Percentiles rank a stretch among this genome's conserved stretches.
Conservation (phyloP, 2,797 vertebrate genomes). For the Nasua narica region DNA sequence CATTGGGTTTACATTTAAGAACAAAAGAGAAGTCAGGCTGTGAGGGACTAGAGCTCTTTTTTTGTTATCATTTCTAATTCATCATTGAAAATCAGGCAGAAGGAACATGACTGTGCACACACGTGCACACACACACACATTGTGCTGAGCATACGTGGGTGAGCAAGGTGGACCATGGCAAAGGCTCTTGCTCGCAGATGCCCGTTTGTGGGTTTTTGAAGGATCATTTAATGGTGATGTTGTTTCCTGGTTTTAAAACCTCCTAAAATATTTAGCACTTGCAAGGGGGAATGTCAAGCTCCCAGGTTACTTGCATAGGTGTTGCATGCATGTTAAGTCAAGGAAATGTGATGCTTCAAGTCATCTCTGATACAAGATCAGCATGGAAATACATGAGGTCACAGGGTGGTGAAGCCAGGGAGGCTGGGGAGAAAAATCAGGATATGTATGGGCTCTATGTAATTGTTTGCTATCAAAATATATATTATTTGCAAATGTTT, state of each 20-base stretch:
- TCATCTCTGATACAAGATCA: neutral
- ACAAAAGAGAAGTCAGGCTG: neutral
- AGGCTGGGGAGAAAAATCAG: neutral
- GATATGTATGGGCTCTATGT: neutral
- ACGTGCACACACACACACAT: neutral
- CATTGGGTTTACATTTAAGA: neutral
- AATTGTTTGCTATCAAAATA: neutral
- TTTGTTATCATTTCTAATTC: neutral
- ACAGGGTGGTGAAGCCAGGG: neutral
- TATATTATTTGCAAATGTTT: slow-evolving; percentile 1
- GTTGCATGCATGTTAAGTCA: neutral
- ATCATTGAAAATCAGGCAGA: neutral
- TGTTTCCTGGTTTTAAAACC: neutral
- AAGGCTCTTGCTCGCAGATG: neutral
- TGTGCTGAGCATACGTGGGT: neutral
- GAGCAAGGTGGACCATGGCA: neutral
- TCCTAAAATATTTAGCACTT: neutral
- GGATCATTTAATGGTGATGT: neutral
- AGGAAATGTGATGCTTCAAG: neutral
- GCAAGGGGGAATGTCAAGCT: neutral
- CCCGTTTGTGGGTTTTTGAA: neutral
- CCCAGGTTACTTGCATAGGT: neutral
- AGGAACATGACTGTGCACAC: neutral
- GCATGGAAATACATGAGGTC: neutral
- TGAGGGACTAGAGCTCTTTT: neutral